Percentiles rank a stretch among this genome's conserved stretches.
phyloP scores from a whole-genome alignment of 2,113 vertebrate species.

The Protomyctophum bolini region DNA sequence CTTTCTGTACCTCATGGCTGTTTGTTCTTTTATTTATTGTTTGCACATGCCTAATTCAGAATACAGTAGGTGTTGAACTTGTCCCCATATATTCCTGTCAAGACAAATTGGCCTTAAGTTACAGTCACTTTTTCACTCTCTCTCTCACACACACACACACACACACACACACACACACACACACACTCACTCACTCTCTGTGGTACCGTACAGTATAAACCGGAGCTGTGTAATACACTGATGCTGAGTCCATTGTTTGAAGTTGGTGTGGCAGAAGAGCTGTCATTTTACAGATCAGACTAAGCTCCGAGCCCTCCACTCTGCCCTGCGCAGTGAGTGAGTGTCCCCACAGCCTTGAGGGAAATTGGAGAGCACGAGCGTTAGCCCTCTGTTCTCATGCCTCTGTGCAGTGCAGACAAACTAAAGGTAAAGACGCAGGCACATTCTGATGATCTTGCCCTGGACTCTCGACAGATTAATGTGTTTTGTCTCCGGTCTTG shows the following conservation, averaged over 20 bases:
- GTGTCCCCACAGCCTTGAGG: slow-evolving; percentile 5
- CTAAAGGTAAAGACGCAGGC: slow-evolving; percentile 6
- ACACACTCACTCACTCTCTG: slow-evolving; percentile 8
- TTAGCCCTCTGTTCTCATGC: slow-evolving; percentile 25
- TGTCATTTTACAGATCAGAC: slow-evolving; percentile 40
- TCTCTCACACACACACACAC: background rate
- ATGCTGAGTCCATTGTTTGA: slow-evolving; percentile 62
- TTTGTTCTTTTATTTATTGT: background rate
- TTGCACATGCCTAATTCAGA: background rate
- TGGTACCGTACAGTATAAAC: slow-evolving; percentile 52
- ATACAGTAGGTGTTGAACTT: background rate
- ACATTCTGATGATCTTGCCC: slow-evolving; percentile 73
- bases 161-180: slow-evolving; percentile 11
- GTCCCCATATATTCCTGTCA: background rate
- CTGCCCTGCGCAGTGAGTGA: slow-evolving; percentile 10
- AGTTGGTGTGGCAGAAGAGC: slow-evolving; percentile 71
- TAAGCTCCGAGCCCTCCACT: slow-evolving; percentile 33
- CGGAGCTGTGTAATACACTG: slow-evolving; percentile 46
- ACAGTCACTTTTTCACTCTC: background rate
- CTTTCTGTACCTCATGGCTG: background rate
- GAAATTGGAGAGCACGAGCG: too few relatives aligned
- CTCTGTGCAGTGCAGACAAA: slow-evolving; percentile 9
- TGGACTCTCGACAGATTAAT: slow-evolving; percentile 88
- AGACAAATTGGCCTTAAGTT: background rate
- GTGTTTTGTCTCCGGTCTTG: slow-evolving; percentile 73